phyloP scores from a whole-genome alignment of 37 sponge, comb jelly and placozoan genomes.

The Amphimedon queenslandica region DNA sequence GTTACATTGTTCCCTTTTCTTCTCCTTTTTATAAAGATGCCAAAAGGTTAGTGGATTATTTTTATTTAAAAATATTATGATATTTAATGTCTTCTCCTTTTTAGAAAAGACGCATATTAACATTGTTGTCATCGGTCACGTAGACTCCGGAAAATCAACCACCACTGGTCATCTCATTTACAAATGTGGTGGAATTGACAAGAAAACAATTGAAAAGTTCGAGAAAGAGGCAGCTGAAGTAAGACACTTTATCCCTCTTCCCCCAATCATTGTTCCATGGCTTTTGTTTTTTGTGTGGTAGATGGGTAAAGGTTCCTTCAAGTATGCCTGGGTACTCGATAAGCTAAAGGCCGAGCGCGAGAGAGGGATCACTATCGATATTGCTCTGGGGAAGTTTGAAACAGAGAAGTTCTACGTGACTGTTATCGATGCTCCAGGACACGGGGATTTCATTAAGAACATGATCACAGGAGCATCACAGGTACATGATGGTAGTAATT shows the following conservation, averaged over 20 bases:
- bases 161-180: slow-evolving; percentile 99
- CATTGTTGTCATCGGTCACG: slow-evolving; percentile 99
- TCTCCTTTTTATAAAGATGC: no score
- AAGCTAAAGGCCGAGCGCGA: slow-evolving; percentile 99
- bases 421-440: slow-evolving; percentile 99
- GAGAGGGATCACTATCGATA: slow-evolving; percentile 99
- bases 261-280: no score
- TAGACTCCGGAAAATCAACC: slow-evolving; percentile 98
- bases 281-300: no score
- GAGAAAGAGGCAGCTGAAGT: slow-evolving; percentile 98
- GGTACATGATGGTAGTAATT: slow-evolving; percentile 32
- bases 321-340: slow-evolving; percentile 99
- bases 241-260: no score
- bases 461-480: slow-evolving; percentile 99
- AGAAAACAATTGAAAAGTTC: slow-evolving; percentile 97
- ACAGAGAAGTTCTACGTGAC: slow-evolving; percentile 94
- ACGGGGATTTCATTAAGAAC: slow-evolving; percentile 99
- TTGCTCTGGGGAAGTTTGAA: slow-evolving; percentile 99
- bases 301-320: slow-evolving; percentile 99
- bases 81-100: slow-evolving; percentile 50
- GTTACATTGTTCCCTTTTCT: no score
- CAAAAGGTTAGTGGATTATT: no score
- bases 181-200: slow-evolving; percentile 99
- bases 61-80: background rate
- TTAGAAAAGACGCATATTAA: slow-evolving; percentile 98